phyloP scores from a whole-genome alignment of 2,797 vertebrate genomes.

The Simalia tracyae region DNA sequence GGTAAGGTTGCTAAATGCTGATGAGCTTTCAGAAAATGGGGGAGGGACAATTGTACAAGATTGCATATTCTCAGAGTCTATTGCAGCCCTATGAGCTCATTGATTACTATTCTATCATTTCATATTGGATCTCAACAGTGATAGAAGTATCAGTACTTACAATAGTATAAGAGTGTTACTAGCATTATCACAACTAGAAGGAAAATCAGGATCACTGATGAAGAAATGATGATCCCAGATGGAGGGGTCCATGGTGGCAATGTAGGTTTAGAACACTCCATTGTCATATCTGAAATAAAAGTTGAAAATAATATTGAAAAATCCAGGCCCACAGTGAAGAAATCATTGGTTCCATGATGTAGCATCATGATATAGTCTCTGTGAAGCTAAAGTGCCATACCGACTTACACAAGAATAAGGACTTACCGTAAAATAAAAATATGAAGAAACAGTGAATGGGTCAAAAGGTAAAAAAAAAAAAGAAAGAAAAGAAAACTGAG shows the following conservation, averaged over 20 bases:
- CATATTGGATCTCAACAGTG: background rate
- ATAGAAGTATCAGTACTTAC: conserved; percentile 55
- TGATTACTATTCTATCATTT: background rate
- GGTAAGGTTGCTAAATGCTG: background rate
- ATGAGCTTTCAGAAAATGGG: background rate
- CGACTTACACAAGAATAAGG: background rate
- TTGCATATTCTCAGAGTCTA: background rate
- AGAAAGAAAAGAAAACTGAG: accelerated
- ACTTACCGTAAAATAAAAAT: too few relatives aligned
- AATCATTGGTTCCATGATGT: background rate
- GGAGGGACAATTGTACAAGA: background rate
- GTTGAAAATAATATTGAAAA: conserved; percentile 33
- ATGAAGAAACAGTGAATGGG: background rate
- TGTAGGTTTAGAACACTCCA: background rate
- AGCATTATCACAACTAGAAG: conserved; percentile 50
- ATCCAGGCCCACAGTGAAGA: background rate
- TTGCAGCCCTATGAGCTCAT: background rate
- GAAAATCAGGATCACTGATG: conserved; percentile 43
- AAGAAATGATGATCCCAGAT: conserved; percentile 51
- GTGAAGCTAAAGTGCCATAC: background rate
- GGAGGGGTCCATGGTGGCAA: background rate
- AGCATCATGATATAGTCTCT: background rate
- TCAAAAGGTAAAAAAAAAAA: background rate
- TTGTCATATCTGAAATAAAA: conserved; percentile 47
- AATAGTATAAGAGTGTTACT: conserved; percentile 37